Evolutionary conservation across 2,888 invertebrate genomes (phyloP), one percentile per base, ranked within the genome.

Genomic region (Sinohyriopsis cumingii): DNA sequence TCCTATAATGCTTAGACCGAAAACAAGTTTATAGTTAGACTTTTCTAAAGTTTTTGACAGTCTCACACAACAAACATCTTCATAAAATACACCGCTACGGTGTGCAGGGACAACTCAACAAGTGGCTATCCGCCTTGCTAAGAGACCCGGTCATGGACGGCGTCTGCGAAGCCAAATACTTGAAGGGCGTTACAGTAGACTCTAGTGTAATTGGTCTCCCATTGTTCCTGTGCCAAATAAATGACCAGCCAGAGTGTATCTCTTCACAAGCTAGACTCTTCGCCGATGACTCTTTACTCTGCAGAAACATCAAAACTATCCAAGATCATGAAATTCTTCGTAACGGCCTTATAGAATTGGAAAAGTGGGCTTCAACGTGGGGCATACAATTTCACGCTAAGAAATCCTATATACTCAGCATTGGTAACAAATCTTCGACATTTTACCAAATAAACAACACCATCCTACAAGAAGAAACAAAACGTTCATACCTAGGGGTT

Each of bases 311-410:
- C 33, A 55, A 45, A 5, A 61, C 69, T 28, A 28, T 28, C 28
- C 28, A 28, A 28, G 28, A 28, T 28, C 28, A 28, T 28, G 28
- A 28, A 28, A 28, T 28, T 28, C 28, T 28, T 28, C 28, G 28
- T 5, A 28, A 28, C 5, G 28, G 6, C 28, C 5, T 28, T 28
- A 28, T 28, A 0, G 28, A 28, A 28, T 28, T 28, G 28, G 28
- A 28, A 5, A 28, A 28, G 28, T 28, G 28, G 6, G 5, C 28
- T 18, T 3, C 9, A 15, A 61, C 18, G 15, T 69, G 64, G 69
- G 67, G 67, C 22, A 70, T 67, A 69, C 55, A 60, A 54, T 73
- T 73, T 45, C 67, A 73, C 45, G 59, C 67, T 7, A 28, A 28
- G 5, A 28, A 28, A 28, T 5, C 6, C 28, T 28, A 28, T 28